Evolutionary conservation across 2,888 invertebrate genomes (phyloP).

Genomic region (Halictus ligatus): DNA sequence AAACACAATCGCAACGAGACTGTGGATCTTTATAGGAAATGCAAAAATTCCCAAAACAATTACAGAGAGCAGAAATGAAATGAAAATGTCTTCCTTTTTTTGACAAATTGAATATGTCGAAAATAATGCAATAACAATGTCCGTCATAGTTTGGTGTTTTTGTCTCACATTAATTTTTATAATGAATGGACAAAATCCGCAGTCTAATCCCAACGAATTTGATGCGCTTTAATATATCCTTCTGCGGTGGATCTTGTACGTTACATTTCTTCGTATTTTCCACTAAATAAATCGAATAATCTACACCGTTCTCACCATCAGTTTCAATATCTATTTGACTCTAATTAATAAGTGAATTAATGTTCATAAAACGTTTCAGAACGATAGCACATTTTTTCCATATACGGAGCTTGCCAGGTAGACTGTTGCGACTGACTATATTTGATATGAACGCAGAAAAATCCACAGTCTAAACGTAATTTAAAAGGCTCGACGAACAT

Average conservation of each 20-base stretch:
- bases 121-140: background rate
- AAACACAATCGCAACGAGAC: background rate
- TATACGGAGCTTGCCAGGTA: background rate
- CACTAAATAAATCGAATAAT: conserved; percentile 1
- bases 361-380: conserved; percentile 4
- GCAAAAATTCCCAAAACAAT: background rate
- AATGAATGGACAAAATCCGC: background rate
- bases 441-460: background rate
- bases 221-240: background rate
- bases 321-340: background rate
- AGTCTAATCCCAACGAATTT: background rate
- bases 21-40: too few species aligned
- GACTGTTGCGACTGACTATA: conserved; percentile 3
- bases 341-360: conserved; percentile 1
- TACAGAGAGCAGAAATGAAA: background rate
- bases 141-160: too few species aligned
- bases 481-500: background rate
- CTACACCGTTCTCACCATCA: background rate
- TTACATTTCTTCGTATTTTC: conserved; percentile 2
- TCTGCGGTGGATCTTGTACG: conserved; percentile 1
- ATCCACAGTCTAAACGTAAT: background rate
- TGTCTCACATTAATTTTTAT: background rate
- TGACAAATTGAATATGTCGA: background rate
- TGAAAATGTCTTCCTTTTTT: background rate
- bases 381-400: background rate